These are phyloP conservation scores for Dolichopus griseipennis DNA, from an alignment of 2,888 invertebrate species.

Conservation along the genomic window DNA sequence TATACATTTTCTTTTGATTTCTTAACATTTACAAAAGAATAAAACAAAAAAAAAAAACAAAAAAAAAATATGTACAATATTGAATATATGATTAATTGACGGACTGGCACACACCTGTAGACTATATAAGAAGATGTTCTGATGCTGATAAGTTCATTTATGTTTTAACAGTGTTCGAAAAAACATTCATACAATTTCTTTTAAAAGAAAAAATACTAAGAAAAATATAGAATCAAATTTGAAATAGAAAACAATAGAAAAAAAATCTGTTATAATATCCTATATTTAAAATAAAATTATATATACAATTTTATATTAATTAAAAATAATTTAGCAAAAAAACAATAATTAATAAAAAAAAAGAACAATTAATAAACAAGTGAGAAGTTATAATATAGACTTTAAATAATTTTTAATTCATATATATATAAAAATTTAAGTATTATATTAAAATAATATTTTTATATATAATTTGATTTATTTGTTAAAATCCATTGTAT, in stretches of 20 bases:
- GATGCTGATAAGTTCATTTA: not conserved
- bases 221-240: too few relatives aligned
- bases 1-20: not conserved
- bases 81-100: not conserved
- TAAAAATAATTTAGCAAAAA: too few relatives aligned
- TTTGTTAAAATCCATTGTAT: too few relatives aligned
- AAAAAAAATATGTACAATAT: not conserved
- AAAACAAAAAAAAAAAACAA: not conserved
- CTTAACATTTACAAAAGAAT: not conserved
- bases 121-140: slow-evolving; percentile 4
- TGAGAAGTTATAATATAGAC: too few relatives aligned
- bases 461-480: too few relatives aligned
- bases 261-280: too few relatives aligned
- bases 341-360: not conserved
- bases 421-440: not conserved
- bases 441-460: too few relatives aligned
- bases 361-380: not conserved
- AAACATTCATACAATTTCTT: not conserved
- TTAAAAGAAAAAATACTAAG: not conserved
- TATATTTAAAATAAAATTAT: too few relatives aligned
- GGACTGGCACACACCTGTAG: not conserved
- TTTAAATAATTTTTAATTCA: too few relatives aligned
- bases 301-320: too few relatives aligned
- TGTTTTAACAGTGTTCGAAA: slow-evolving; percentile 6
- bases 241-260: not conserved